Conservation (phyloP, 2,888 invertebrate species). For the Harpagoxenus sublaevis region DNA sequence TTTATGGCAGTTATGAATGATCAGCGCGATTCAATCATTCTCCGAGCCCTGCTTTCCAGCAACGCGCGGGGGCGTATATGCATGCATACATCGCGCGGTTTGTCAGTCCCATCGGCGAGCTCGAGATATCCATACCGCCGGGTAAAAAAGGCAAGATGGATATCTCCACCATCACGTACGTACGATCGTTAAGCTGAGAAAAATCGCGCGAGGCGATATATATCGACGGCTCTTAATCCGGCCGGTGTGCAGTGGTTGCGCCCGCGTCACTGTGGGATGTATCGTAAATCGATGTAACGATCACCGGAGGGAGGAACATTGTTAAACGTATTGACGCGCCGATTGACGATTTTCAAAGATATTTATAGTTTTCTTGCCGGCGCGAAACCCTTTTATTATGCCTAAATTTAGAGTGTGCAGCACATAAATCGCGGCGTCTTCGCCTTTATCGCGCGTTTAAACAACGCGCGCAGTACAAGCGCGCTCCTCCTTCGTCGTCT, state of each 20-base stretch:
- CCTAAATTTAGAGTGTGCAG: neutral
- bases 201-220: slow-evolving; percentile 23
- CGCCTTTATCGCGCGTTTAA: neutral
- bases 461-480: neutral
- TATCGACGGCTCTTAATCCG: neutral
- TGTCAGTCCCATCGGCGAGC: neutral
- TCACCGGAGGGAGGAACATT: too few relatives aligned
- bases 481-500: too few relatives aligned
- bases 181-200: slow-evolving; percentile 30
- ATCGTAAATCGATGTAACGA: slow-evolving; percentile 37
- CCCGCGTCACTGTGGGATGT: neutral
- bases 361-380: neutral
- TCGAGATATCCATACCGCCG: neutral
- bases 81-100: neutral
- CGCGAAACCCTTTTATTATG: neutral
- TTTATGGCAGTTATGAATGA: slow-evolving; percentile 49
- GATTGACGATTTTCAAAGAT: neutral
- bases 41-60: neutral
- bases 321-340: neutral
- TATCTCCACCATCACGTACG: neutral
- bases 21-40: slow-evolving; percentile 39
- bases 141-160: neutral
- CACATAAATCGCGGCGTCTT: neutral
- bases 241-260: neutral
- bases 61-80: neutral